phyloP scores from a whole-genome alignment of 2,797 vertebrate genomes.

The Lindbergichthys nudifrons region DNA sequence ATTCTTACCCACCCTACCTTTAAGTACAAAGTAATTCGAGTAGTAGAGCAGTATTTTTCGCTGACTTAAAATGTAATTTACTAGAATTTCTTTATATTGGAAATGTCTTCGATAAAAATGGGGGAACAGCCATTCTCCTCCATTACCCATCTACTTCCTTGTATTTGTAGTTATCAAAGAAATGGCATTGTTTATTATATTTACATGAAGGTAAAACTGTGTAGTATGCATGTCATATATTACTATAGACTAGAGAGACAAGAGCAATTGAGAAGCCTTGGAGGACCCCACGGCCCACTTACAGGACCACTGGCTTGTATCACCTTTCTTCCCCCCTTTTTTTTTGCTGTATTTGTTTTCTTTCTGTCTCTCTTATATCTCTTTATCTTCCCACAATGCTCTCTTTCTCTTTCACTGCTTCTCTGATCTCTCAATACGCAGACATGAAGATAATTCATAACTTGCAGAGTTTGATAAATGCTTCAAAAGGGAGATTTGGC shows the following conservation, averaged over 20 bases:
- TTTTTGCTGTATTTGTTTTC: slow-evolving; percentile 16
- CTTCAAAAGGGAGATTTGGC: slow-evolving; percentile 82
- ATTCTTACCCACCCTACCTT: too few relatives aligned
- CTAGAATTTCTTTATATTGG: not conserved
- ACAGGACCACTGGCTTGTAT: not conserved
- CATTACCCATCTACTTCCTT: not conserved
- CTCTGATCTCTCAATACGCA: slow-evolving; percentile 11
- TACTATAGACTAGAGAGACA: too few relatives aligned
- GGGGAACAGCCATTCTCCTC: not conserved
- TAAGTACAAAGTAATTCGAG: too few relatives aligned
- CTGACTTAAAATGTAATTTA: not conserved
- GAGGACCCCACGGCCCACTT: too few relatives aligned
- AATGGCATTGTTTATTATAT: not conserved
- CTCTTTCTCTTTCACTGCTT: slow-evolving; percentile 16
- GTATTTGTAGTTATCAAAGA: not conserved
- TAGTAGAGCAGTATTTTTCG: too few relatives aligned
- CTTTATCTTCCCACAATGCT: slow-evolving; percentile 34
- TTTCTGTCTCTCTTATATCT: slow-evolving; percentile 3
- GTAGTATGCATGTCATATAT: not conserved
- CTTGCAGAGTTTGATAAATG: slow-evolving; percentile 83
- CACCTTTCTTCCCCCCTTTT: not conserved
- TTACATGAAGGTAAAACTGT: not conserved
- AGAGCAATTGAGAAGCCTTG: too few relatives aligned
- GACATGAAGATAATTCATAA: slow-evolving; percentile 63
- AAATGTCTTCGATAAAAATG: not conserved